Conservation (phyloP, 2,888 invertebrate species). For the Ecliptopera silaceata region DNA sequence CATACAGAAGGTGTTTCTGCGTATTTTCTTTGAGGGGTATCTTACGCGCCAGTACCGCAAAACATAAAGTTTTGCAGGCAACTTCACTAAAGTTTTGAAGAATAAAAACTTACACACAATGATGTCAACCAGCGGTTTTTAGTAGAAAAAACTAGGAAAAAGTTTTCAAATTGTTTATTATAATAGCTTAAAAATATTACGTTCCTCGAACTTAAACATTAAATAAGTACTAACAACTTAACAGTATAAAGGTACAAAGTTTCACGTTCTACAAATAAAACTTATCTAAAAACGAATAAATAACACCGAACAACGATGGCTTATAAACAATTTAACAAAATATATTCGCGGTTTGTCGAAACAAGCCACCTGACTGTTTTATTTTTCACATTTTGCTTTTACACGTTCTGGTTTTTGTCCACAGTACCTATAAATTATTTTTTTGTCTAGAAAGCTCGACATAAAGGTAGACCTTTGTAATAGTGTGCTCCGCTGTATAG, state of each 20-base stretch:
- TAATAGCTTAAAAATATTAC: conserved; percentile 3
- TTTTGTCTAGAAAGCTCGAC: conserved; percentile 81
- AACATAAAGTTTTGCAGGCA: no score
- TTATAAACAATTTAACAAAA: conserved; percentile 20
- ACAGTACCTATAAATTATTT: background rate
- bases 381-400: background rate
- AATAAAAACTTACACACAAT: no score
- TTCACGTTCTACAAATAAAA: conserved; percentile 9
- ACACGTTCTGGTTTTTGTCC: background rate
- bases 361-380: conserved; percentile 17
- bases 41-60: no score
- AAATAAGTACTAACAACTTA: conserved; percentile 7
- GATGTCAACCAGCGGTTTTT: background rate
- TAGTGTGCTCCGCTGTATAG: conserved; percentile 88
- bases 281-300: conserved; percentile 19
- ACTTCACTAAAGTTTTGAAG: no score
- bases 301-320: conserved; percentile 21
- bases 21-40: no score
- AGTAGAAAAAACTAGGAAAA: background rate
- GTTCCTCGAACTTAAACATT: background rate
- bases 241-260: conserved; percentile 8
- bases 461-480: conserved; percentile 85
- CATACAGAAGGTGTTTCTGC: no score
- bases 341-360: conserved; percentile 2
- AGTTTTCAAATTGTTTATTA: background rate